Percentiles rank a stretch among this genome's conserved stretches.
These are phyloP conservation scores for Acanthopagrus latus DNA, from an alignment of 2,797 vertebrate species.

Conservation along the genomic window DNA sequence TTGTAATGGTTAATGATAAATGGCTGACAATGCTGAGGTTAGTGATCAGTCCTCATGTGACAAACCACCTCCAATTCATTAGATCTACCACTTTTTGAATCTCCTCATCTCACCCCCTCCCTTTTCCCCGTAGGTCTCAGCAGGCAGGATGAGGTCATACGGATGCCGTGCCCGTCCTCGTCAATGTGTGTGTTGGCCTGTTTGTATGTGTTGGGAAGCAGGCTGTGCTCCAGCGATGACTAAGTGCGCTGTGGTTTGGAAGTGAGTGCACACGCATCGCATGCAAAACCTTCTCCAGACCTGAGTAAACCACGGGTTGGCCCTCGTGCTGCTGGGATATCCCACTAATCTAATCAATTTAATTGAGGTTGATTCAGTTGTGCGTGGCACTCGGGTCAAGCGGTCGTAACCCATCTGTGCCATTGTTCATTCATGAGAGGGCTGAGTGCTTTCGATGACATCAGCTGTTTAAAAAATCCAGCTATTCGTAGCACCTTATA, in stretches of 20 bases:
- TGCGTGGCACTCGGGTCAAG: slow-evolving; percentile 39
- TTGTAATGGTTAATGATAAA: slow-evolving; percentile 51
- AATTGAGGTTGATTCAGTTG: slow-evolving; percentile 54
- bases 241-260: slow-evolving; percentile 55
- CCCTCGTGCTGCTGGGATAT: slow-evolving; percentile 54
- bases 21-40: slow-evolving; percentile 18
- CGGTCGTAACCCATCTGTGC: slow-evolving; percentile 19
- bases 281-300: slow-evolving; percentile 25
- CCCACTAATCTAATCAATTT: slow-evolving; percentile 61
- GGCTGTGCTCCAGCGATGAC: slow-evolving; percentile 47
- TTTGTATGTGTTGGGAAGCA: slow-evolving; percentile 33
- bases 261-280: slow-evolving; percentile 9
- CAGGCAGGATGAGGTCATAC: slow-evolving; percentile 45
- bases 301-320: slow-evolving; percentile 45
- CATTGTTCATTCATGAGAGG: slow-evolving; percentile 42
- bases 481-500: not conserved
- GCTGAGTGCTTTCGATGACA: slow-evolving; percentile 10
- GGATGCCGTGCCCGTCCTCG: slow-evolving; percentile 1
- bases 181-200: slow-evolving; percentile 31
- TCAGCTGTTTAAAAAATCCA: slow-evolving; percentile 19
- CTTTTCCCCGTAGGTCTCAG: not conserved
- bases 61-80: slow-evolving; percentile 33
- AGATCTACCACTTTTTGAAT: slow-evolving; percentile 14
- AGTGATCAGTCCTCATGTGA: slow-evolving; percentile 31
- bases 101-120: not conserved